Evolutionary conservation across 2,797 vertebrate genomes (phyloP).

Genomic region (Scarus forsteni): DNA sequence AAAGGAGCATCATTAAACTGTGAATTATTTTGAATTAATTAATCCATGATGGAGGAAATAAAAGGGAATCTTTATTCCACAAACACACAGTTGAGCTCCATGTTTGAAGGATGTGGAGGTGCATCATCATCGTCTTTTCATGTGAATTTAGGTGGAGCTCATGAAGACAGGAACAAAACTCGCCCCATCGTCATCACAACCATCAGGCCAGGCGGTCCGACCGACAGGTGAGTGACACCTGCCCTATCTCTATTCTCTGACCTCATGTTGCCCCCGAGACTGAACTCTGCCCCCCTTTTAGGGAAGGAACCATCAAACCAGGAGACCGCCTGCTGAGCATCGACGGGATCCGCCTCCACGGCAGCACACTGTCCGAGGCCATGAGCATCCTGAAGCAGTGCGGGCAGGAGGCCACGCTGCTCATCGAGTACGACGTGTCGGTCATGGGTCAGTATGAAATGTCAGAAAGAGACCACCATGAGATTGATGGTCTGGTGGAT

Average conservation of each 20-base stretch:
- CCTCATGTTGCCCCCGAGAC: constrained; percentile 13
- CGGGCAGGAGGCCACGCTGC: constrained; percentile 95
- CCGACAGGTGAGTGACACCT: constrained; percentile 89
- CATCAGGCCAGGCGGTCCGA: constrained; percentile 94
- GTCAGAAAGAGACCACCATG: not conserved
- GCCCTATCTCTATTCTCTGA: not conserved
- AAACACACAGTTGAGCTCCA: too few species aligned
- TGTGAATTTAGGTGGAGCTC: constrained; percentile 86
- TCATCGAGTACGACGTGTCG: constrained; percentile 96
- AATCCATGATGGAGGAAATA: too few species aligned
- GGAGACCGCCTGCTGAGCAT: constrained; percentile 96
- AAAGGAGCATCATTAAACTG: too few species aligned
- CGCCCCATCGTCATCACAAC: constrained; percentile 97
- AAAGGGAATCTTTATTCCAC: too few species aligned
- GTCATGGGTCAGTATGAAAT: constrained; percentile 91
- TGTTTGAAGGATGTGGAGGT: too few species aligned
- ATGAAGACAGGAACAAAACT: constrained; percentile 98
- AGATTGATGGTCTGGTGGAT: too few species aligned
- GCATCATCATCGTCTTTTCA: too few species aligned
- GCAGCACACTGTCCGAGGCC: constrained; percentile 93
- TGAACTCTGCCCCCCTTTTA: constrained; percentile 53
- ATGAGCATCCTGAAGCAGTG: constrained; percentile 98
- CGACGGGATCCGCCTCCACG: constrained; percentile 95
- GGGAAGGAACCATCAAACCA: constrained; percentile 95
- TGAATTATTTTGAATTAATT: too few species aligned